A percentile compares a stretch with the other conserved stretches of the same genome.
phyloP scores from a whole-genome alignment of 2,113 vertebrate species.

The Hirundichthys speculiger region DNA sequence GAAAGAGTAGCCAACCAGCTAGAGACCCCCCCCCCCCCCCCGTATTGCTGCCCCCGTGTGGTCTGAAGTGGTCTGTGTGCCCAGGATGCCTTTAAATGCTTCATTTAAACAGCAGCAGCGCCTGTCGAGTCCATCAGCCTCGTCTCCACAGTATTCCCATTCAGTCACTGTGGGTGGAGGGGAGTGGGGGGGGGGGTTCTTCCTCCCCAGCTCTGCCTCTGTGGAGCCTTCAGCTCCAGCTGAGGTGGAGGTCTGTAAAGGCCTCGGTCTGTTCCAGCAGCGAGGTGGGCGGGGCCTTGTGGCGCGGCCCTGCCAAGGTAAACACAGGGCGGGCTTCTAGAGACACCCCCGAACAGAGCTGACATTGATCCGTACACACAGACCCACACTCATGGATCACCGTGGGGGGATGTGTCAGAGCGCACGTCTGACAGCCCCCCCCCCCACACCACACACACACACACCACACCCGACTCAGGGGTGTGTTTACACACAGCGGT shows the following conservation, averaged over 20 bases:
- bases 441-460: no score
- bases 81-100: constrained; percentile 45
- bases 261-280: constrained; percentile 75
- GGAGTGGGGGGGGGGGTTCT: constrained; percentile 66
- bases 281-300: constrained; percentile 59
- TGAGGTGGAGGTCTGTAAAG: constrained; percentile 73
- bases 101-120: constrained; percentile 58
- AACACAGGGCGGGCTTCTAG: constrained; percentile 73
- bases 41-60: no score
- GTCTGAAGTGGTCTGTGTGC: no score
- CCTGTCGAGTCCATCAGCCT: constrained; percentile 43
- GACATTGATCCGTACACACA: constrained; percentile 75
- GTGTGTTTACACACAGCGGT: constrained; percentile 12
- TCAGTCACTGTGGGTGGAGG: constrained; percentile 69
- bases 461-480: no score
- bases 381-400: constrained; percentile 50
- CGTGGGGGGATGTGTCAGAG: constrained; percentile 53
- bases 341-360: constrained; percentile 73
- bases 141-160: constrained; percentile 72
- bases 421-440: constrained; percentile 47
- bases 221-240: constrained; percentile 74
- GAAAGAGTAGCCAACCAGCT: no score
- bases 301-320: constrained; percentile 74
- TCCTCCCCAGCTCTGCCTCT: constrained; percentile 63
- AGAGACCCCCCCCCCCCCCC: no score